Percentiles rank a stretch among this genome's conserved stretches.
Evolutionary conservation across 2,888 invertebrate genomes (phyloP).

Genomic region (Helicoverpa assulta): DNA sequence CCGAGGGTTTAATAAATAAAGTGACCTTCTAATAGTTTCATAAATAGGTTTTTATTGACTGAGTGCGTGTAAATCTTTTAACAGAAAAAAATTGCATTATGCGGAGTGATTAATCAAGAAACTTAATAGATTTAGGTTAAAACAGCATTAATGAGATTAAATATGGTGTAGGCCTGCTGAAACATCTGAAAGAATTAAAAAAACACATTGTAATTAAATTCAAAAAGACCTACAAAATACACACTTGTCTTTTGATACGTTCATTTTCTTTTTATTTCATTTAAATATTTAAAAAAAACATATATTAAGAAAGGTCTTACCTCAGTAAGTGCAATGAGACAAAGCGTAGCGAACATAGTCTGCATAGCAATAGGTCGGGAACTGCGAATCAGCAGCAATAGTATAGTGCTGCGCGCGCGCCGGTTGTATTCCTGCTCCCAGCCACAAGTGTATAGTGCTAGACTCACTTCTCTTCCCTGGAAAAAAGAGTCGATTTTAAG

Average conservation of each 20-base stretch:
- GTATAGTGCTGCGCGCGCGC: slow-evolving; percentile 30
- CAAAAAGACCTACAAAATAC: too few species aligned
- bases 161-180: slow-evolving; percentile 24
- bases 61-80: too few species aligned
- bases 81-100: too few species aligned
- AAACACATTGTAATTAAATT: too few species aligned
- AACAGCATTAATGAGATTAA: slow-evolving; percentile 28
- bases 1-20: too few species aligned
- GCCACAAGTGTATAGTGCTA: slow-evolving; percentile 49
- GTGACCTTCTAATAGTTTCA: too few species aligned
- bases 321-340: slow-evolving; percentile 12
- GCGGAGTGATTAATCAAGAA: too few species aligned
- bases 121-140: background rate
- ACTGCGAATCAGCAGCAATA: slow-evolving; percentile 36
- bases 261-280: too few species aligned
- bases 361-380: slow-evolving; percentile 37
- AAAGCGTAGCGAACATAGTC: slow-evolving; percentile 16
- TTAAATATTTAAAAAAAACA: too few species aligned
- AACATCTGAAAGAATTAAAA: slow-evolving; percentile 25
- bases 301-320: background rate
- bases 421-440: slow-evolving; percentile 50
- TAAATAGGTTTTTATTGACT: too few species aligned
- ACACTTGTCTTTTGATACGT: background rate
- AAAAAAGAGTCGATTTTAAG: background rate
- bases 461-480: slow-evolving; percentile 50